A percentile compares a stretch with the other conserved stretches of the same genome.
Conservation (phyloP, 2,797 vertebrate genomes). For the Scyliorhinus canicula region DNA sequence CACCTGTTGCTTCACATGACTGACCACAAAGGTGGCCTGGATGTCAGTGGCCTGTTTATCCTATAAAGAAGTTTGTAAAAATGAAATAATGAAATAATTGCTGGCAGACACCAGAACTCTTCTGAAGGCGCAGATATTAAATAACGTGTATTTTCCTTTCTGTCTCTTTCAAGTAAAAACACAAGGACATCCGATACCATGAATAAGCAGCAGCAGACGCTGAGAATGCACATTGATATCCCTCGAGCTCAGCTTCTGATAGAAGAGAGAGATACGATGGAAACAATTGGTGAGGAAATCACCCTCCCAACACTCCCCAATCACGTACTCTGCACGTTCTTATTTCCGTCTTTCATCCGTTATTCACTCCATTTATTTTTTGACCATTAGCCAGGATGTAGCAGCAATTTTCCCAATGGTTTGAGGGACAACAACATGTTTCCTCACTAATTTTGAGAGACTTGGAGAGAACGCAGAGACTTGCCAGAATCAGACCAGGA, state of each 20-base stretch:
- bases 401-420: background rate
- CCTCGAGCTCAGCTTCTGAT: constrained; percentile 95
- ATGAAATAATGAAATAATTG: background rate
- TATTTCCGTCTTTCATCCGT: background rate
- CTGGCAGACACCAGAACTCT: background rate
- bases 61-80: background rate
- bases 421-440: background rate
- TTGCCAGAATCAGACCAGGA: background rate
- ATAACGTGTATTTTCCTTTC: constrained; percentile 32
- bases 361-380: background rate
- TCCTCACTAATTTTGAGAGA: no score
- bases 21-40: background rate
- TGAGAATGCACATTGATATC: constrained; percentile 98
- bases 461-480: background rate
- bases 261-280: constrained; percentile 98
- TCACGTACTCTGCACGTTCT: background rate
- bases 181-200: constrained; percentile 89
- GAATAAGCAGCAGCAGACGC: constrained; percentile 93
- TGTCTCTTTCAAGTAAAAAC: constrained; percentile 74
- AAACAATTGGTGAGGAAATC: constrained; percentile 79
- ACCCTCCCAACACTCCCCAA: background rate
- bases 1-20: background rate
- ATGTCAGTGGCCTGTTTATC: background rate
- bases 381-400: background rate
- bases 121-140: background rate